Base-by-base conservation (phyloP, 2,888 invertebrate species). In the Sarcophaga subvicina region DNA sequence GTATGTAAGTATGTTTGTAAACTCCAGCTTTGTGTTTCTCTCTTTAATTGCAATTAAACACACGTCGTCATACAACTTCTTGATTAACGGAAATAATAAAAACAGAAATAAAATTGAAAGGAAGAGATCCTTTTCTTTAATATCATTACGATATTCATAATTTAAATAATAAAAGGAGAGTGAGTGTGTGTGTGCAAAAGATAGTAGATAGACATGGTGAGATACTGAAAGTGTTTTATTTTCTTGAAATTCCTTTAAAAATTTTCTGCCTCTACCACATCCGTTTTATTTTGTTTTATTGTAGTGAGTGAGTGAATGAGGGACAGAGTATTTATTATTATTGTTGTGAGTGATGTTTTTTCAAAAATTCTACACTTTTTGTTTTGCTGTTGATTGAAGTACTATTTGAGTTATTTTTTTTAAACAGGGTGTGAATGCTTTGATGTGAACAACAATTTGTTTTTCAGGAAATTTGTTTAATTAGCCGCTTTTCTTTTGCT, bases 71-170 rank as follows among this genome's bases (percentile, higher is more conserved):
- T 12, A 37, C 37, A 64, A 59, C 17, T 54, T 54, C 54, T 17
- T 54, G 54, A 54, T 54, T 54, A 54, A 54, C 54, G 54, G 54
- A 54, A 54, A 54, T 54, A 62, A 49, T 6, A 73, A 70, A 17
- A 45, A 47, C 11, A 79, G 67, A 10, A 37, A 72, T 22, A 78
- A 66, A 71, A 37, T 37, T 37, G 37, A 37, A 37, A 37, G 37
- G 37, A 37, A 37, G 37, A 47, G 80, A 83, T 86, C 83, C 83
- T 83, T 54, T 54, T 37, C 27, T 8, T 73, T 72, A 80, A 77
- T 80, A 73, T 73, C 63, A 70, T 80, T 83, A 64, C n/a, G 45
- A 64, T 37, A 27, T 67, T 59, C 47, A 71, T 75, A 71, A 76
- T 27, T 80, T 80, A 25, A 69, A 37, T 37, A 37, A 37, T 37